Evolutionary conservation across 1,140 invertebrate genomes (phyloP).

Genomic region (Pararge aegeria): DNA sequence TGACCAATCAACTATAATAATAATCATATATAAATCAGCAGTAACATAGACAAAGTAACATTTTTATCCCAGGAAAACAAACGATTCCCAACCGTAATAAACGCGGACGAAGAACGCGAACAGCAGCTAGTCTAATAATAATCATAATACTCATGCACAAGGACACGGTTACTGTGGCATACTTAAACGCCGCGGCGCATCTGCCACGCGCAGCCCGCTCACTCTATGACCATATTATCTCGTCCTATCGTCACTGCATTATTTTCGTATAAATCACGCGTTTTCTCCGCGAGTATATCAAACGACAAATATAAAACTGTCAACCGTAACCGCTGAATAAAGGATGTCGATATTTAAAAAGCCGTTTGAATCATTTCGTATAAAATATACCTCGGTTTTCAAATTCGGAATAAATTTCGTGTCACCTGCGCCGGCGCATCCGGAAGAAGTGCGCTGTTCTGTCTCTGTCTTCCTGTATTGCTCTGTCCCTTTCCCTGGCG

Average conservation of each 20-base stretch:
- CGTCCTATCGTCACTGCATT: slow-evolving; percentile 48
- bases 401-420: slow-evolving; percentile 78
- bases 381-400: slow-evolving; percentile 75
- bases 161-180: no score
- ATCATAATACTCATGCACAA: no score
- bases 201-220: not conserved
- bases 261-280: slow-evolving; percentile 72
- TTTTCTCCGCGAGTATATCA: slow-evolving; percentile 56
- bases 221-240: slow-evolving; percentile 35
- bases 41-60: no score
- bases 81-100: no score
- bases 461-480: slow-evolving; percentile 42
- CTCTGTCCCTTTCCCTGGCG: slow-evolving; percentile 37
- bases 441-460: slow-evolving; percentile 59
- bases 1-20: no score
- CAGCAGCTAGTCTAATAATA: no score
- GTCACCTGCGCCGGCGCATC: slow-evolving; percentile 73
- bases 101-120: no score
- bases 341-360: slow-evolving; percentile 77
- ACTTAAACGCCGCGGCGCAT: no score
- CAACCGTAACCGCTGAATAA: slow-evolving; percentile 66
- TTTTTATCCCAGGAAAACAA: no score
- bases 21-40: no score
- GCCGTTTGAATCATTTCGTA: slow-evolving; percentile 72
- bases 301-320: slow-evolving; percentile 75